A percentile compares a stretch with the other conserved stretches of the same genome.
Conservation (phyloP, 2,888 invertebrate species). For the Lampropteryx suffumata region DNA sequence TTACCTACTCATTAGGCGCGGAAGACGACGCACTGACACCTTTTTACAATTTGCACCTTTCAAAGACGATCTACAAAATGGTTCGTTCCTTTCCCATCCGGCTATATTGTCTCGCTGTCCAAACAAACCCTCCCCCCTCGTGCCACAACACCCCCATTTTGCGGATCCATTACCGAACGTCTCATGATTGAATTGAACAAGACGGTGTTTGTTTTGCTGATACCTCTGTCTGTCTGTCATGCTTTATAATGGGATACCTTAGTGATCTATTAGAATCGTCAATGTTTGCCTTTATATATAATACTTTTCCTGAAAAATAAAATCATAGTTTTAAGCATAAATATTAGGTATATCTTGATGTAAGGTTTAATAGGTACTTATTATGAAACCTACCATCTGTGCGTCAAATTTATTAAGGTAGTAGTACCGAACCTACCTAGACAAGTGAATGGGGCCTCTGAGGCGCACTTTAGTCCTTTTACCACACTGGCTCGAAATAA, state of each 20-base stretch:
- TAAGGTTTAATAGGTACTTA: no score
- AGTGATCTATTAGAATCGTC: slow-evolving; percentile 37
- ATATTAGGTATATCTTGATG: no score
- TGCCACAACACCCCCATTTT: slow-evolving; percentile 35
- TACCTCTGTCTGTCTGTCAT: slow-evolving; percentile 44
- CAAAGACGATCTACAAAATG: slow-evolving; percentile 51
- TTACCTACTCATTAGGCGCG: slow-evolving; percentile 73
- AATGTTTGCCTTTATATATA: no score
- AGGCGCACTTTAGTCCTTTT: no score
- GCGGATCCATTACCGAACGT: slow-evolving; percentile 52
- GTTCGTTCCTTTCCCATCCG: slow-evolving; percentile 61
- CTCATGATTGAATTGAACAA: slow-evolving; percentile 38
- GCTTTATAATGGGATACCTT: slow-evolving; percentile 41
- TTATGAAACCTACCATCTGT: no score
- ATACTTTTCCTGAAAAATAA: no score
- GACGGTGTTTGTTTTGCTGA: slow-evolving; percentile 34
- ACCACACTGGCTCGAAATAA: no score
- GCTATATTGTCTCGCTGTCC: slow-evolving; percentile 64
- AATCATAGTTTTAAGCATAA: no score
- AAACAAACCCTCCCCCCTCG: slow-evolving; percentile 47
- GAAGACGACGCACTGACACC: slow-evolving; percentile 14
- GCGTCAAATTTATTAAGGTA: no score
- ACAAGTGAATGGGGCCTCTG: no score
- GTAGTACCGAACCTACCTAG: no score
- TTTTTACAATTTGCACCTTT: slow-evolving; percentile 41